Evolutionary conservation across 2,888 invertebrate species (phyloP).

Genomic region (Acronicta alni): DNA sequence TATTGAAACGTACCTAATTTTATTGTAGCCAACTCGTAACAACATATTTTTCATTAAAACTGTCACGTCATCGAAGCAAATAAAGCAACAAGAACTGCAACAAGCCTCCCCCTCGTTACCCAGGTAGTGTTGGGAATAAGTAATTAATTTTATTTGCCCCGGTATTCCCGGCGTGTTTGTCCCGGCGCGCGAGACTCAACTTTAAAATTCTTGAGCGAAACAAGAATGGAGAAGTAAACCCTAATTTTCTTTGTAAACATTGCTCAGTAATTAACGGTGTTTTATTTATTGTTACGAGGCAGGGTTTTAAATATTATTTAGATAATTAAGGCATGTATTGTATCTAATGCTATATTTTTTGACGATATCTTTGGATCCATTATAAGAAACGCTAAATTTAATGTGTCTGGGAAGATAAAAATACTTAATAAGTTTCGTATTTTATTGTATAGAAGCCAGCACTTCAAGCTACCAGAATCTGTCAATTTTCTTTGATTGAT

Average conservation of each 20-base stretch:
- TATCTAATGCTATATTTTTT: background rate
- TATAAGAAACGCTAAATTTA: too few relatives aligned
- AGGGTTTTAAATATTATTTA: slow-evolving; percentile 16
- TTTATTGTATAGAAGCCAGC: too few relatives aligned
- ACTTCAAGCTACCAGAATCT: too few relatives aligned
- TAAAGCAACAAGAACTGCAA: slow-evolving; percentile 36
- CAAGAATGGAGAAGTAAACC: slow-evolving; percentile 48
- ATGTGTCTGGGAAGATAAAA: too few relatives aligned
- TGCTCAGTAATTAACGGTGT: slow-evolving; percentile 43
- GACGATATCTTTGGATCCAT: too few relatives aligned
- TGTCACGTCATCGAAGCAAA: slow-evolving; percentile 33
- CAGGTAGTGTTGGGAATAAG: slow-evolving; percentile 61
- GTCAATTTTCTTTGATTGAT: too few relatives aligned
- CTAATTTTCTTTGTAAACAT: slow-evolving; percentile 53
- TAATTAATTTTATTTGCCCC: slow-evolving; percentile 62
- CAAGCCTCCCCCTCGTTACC: slow-evolving; percentile 54
- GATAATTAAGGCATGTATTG: background rate
- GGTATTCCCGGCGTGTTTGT: slow-evolving; percentile 46
- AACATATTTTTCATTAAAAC: slow-evolving; percentile 37
- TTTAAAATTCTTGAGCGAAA: slow-evolving; percentile 55
- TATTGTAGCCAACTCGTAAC: too few relatives aligned
- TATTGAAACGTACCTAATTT: too few relatives aligned
- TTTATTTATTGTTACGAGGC: slow-evolving; percentile 31
- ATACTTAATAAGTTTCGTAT: too few relatives aligned
- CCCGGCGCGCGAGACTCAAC: slow-evolving; percentile 47